phyloP scores from a whole-genome alignment of 2,797 vertebrate species.

The Eurystomus glaucurus region DNA sequence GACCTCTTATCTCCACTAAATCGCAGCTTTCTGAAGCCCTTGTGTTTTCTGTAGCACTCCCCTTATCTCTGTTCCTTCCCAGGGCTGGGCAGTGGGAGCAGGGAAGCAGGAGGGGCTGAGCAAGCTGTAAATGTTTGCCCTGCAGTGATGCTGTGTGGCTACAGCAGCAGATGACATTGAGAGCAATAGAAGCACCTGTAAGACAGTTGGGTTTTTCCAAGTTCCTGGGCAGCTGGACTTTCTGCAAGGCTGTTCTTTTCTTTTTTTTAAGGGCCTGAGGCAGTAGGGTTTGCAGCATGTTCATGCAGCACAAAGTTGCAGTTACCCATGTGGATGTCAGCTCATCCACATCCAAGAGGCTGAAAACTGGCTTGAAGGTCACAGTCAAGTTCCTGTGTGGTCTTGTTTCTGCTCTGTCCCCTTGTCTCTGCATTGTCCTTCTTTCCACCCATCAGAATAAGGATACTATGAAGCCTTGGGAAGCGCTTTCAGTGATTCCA shows the following conservation, averaged over 20 bases:
- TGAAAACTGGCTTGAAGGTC: background rate
- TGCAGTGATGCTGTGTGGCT: background rate
- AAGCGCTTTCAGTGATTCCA: background rate
- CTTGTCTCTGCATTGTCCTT: background rate
- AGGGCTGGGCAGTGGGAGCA: conserved; percentile 37
- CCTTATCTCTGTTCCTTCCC: conserved; percentile 58
- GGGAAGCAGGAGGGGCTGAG: conserved; percentile 20
- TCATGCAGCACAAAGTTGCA: background rate
- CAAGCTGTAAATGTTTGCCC: background rate
- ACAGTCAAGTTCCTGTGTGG: rapidly evolving
- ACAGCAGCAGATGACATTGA: rapidly evolving
- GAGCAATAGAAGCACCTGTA: background rate
- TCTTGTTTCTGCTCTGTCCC: background rate
- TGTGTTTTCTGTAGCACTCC: conserved; percentile 54
- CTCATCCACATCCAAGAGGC: background rate
- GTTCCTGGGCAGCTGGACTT: rapidly evolving
- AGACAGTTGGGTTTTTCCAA: background rate
- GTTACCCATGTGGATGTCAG: background rate
- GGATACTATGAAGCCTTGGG: background rate
- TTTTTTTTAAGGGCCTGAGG: background rate
- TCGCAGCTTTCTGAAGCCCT: conserved; percentile 52
- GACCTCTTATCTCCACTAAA: conserved; percentile 39
- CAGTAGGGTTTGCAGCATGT: background rate
- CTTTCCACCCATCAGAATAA: background rate
- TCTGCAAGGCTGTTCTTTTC: background rate